A percentile compares a stretch with the other conserved stretches of the same genome.
Conservation (phyloP, 2,888 invertebrate genomes). For the Pimpla rufipes region DNA sequence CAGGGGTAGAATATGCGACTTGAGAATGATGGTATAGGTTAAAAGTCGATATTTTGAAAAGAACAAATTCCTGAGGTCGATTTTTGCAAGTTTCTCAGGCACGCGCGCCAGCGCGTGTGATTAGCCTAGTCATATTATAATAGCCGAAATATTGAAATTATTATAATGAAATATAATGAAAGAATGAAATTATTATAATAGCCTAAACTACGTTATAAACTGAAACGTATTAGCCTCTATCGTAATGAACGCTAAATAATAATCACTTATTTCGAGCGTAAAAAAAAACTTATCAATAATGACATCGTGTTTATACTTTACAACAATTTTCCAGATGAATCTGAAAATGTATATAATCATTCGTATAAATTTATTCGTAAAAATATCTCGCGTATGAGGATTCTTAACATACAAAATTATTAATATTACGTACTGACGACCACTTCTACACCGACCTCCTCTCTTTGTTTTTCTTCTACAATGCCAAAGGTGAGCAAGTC, state of each 20-base stretch:
- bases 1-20: too few relatives aligned
- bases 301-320: constrained; percentile 54
- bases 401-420: constrained; percentile 33
- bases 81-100: too few relatives aligned
- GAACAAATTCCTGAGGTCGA: too few relatives aligned
- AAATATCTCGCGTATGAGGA: constrained; percentile 55
- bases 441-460: constrained; percentile 42
- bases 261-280: constrained; percentile 36
- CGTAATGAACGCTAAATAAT: constrained; percentile 25
- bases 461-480: constrained; percentile 64
- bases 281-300: constrained; percentile 32
- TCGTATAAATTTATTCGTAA: constrained; percentile 70
- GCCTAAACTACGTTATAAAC: constrained; percentile 35
- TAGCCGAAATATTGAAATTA: too few relatives aligned
- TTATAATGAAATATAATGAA: too few relatives aligned
- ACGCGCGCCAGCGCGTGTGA: too few relatives aligned
- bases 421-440: constrained; percentile 51
- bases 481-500: constrained; percentile 32
- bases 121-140: too few relatives aligned
- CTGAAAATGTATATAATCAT: constrained; percentile 67
- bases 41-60: too few relatives aligned
- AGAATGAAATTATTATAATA: constrained; percentile 52
- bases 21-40: too few relatives aligned
- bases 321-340: constrained; percentile 62
- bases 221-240: constrained; percentile 21